A percentile compares a stretch with the other conserved stretches of the same genome.
phyloP scores from a whole-genome alignment of 2,797 vertebrate genomes.

The Oceanodroma leucorhoa region DNA sequence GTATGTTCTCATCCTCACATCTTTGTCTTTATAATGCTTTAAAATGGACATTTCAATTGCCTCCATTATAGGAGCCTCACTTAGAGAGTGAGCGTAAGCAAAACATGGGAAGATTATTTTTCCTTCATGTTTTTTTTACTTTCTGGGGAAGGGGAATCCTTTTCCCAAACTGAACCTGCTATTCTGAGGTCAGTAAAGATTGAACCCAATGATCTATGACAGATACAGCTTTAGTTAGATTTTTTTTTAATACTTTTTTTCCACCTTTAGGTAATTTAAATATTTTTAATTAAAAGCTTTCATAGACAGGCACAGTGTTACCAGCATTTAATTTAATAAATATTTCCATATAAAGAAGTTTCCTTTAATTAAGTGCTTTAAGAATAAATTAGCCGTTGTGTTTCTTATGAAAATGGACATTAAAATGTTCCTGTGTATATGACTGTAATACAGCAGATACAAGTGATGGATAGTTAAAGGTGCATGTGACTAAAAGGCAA shows the following conservation, averaged over 20 bases:
- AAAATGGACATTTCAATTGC: not conserved
- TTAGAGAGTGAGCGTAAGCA: not conserved
- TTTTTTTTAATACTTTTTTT: not conserved
- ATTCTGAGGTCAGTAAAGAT: not conserved
- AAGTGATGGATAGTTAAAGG: not conserved
- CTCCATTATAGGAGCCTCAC: not conserved
- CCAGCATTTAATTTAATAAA: not conserved
- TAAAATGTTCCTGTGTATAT: not conserved
- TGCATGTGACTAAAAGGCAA: not conserved
- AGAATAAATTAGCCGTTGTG: not conserved
- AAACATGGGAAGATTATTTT: not conserved
- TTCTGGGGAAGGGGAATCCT: not conserved
- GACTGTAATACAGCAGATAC: not conserved
- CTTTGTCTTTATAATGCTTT: not conserved
- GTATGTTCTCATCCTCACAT: not conserved
- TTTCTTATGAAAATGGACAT: not conserved
- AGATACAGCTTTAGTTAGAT: not conserved
- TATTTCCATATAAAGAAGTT: not conserved
- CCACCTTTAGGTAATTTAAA: not conserved
- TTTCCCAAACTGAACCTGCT: not conserved
- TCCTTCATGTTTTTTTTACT: not conserved
- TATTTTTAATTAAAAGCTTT: slow-evolving; percentile 29
- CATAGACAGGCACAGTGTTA: not conserved
- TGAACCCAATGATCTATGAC: not conserved
- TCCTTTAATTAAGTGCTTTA: slow-evolving; percentile 8